phyloP scores from a whole-genome alignment of 92 coral and sea anemone genomes.

The Plumapathes pennacea region DNA sequence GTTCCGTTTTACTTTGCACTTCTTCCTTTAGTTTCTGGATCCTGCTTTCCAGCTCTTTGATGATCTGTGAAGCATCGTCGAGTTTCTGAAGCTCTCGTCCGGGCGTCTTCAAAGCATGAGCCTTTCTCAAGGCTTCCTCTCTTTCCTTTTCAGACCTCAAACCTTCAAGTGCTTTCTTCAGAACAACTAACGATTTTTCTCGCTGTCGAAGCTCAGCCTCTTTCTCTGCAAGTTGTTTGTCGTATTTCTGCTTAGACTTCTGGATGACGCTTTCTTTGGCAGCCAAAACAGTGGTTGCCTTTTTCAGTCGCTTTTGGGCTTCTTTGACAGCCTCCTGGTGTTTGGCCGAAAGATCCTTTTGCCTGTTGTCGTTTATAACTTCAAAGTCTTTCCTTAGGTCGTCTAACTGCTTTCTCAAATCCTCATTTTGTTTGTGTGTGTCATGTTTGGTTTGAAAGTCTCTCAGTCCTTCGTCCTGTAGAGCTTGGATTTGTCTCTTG shows the following conservation, averaged over 20 bases:
- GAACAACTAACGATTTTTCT: slow-evolving; percentile 46
- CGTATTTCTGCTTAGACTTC: slow-evolving; percentile 28
- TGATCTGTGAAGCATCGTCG: slow-evolving; percentile 15
- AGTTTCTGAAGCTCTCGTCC: too few relatives aligned
- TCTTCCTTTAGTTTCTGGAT: slow-evolving; percentile 42
- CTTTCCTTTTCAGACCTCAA: slow-evolving; percentile 68
- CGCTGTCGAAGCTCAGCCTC: slow-evolving; percentile 45
- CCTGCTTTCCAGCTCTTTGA: slow-evolving; percentile 41
- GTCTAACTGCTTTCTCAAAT: slow-evolving; percentile 27
- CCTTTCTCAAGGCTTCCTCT: slow-evolving; percentile 51
- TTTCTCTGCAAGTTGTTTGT: slow-evolving; percentile 35
- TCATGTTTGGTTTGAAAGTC: too few relatives aligned
- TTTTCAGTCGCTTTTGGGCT: slow-evolving; percentile 30
- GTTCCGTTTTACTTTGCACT: slow-evolving; percentile 27
- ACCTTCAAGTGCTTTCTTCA: slow-evolving; percentile 59
- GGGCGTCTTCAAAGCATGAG: slow-evolving; percentile 14
- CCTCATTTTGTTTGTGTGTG: slow-evolving; percentile 31
- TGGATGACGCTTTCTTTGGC: slow-evolving; percentile 57
- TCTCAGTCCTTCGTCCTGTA: too few relatives aligned
- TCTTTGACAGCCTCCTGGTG: slow-evolving; percentile 4
- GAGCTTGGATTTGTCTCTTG: too few relatives aligned
- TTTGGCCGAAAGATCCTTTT: background rate
- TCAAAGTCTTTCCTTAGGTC: slow-evolving; percentile 11
- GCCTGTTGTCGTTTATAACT: slow-evolving; percentile 16
- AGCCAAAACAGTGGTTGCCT: too few relatives aligned